A percentile compares a stretch with the other conserved stretches of the same genome.
These are phyloP conservation scores for Vannuccia rotundouncinata DNA, from an alignment of 2,888 invertebrate genomes.

Conservation along the genomic window DNA sequence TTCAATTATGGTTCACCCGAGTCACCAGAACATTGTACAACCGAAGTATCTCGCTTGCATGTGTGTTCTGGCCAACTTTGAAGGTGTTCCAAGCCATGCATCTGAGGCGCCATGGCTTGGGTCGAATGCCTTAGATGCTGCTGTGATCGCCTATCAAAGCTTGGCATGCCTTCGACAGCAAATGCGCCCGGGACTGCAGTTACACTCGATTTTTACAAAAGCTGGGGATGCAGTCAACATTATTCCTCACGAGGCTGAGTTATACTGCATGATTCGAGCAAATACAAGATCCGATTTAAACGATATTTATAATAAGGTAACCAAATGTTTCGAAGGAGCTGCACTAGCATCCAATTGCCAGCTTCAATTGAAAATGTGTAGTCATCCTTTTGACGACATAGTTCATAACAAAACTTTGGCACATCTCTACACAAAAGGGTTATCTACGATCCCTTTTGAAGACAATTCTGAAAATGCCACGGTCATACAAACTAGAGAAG, in stretches of 20 bases:
- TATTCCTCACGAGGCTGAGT: conserved; percentile 47
- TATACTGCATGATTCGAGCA: conserved; percentile 47
- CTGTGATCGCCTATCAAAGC: conserved; percentile 40
- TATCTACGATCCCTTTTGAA: conserved; percentile 45
- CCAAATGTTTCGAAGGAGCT: conserved; percentile 33
- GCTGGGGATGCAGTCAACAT: conserved; percentile 47
- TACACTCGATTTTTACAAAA: conserved; percentile 44
- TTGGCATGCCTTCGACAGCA: conserved; percentile 34
- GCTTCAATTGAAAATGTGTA: conserved; percentile 43
- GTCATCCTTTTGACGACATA: conserved; percentile 47
- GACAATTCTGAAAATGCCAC: conserved; percentile 11
- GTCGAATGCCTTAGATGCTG: conserved; percentile 57
- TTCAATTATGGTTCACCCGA: conserved; percentile 45
- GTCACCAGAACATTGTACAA: conserved; percentile 41
- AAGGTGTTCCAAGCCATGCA: conserved; percentile 45
- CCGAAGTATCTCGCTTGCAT: neutral
- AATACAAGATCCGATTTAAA: conserved; percentile 45
- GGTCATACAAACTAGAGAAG: neutral
- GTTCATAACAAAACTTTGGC: conserved; percentile 47
- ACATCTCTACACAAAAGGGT: conserved; percentile 44
- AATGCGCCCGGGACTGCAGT: conserved; percentile 5
- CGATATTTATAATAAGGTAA: conserved; percentile 43
- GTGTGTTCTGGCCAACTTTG: conserved; percentile 41
- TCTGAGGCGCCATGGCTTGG: conserved; percentile 51
- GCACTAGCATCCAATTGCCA: conserved; percentile 32